Conservation (phyloP, 2,888 invertebrate genomes). For the Spatulosminthurus flaviceps region DNA sequence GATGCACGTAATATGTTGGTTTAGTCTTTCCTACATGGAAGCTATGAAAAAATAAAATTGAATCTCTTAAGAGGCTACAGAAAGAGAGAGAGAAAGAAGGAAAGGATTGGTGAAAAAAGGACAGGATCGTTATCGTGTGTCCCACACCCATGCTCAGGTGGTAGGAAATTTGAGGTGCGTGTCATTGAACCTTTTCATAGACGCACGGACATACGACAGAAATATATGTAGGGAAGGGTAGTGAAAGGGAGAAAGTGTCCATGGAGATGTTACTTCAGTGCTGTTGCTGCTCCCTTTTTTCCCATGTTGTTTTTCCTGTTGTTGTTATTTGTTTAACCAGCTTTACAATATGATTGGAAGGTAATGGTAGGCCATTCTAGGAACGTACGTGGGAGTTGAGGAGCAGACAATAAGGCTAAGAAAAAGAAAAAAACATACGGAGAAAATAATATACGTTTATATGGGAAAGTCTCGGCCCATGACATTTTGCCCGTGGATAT, state of each 20-base stretch:
- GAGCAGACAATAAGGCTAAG: constrained; percentile 4
- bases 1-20: background rate
- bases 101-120: no score
- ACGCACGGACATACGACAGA: no score
- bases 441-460: constrained; percentile 46
- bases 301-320: background rate
- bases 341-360: constrained; percentile 6
- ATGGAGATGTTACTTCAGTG: background rate
- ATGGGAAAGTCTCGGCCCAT: constrained; percentile 28
- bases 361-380: background rate
- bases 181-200: no score
- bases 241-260: constrained; percentile 15
- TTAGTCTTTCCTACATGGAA: no score
- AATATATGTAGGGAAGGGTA: no score
- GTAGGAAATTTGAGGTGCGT: no score
- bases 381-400: background rate
- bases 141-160: no score
- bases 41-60: constrained; percentile 32
- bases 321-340: constrained; percentile 1
- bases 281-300: constrained; percentile 1
- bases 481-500: constrained; percentile 36
- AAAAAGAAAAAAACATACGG: constrained; percentile 7
- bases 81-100: constrained; percentile 26
- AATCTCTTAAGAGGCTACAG: constrained; percentile 24
- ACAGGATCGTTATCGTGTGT: no score